A percentile compares a stretch with the other conserved stretches of the same genome.
phyloP scores from a whole-genome alignment of 2,113 vertebrate species.

The Pseudorhombus dupliciocellatus region DNA sequence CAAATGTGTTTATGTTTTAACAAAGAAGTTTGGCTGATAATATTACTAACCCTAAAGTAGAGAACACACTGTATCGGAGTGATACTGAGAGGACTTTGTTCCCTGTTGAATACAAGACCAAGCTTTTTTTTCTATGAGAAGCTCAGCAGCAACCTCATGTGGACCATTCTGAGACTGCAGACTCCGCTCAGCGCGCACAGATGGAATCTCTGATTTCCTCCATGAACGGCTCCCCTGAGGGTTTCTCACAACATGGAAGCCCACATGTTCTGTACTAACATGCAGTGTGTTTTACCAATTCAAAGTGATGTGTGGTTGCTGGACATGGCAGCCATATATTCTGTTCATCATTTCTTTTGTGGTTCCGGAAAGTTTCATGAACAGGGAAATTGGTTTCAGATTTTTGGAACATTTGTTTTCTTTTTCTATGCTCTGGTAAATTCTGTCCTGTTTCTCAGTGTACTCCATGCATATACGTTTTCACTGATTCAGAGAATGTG shows the following conservation, averaged over 20 bases:
- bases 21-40: neutral
- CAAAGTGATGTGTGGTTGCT: neutral
- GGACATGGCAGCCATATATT: neutral
- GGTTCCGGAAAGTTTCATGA: neutral
- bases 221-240: neutral
- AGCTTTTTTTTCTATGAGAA: conserved; percentile 5
- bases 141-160: conserved; percentile 72
- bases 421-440: neutral
- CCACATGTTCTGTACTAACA: neutral
- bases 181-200: neutral
- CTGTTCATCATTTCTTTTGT: neutral
- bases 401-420: neutral
- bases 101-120: neutral
- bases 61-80: conserved; percentile 9
- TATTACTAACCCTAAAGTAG: conserved; percentile 4
- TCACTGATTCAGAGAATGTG: neutral
- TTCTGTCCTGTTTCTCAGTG: neutral
- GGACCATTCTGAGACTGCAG: conserved; percentile 54
- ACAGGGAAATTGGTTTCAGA: neutral
- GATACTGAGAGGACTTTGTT: neutral
- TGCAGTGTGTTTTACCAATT: conserved; percentile 2
- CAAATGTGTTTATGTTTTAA: conserved; percentile 1
- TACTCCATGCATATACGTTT: neutral
- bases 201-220: neutral
- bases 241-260: conserved; percentile 3